These are phyloP conservation scores for Propsilocerus akamusi DNA, from an alignment of 1,140 invertebrate species.

Conservation along the genomic window DNA sequence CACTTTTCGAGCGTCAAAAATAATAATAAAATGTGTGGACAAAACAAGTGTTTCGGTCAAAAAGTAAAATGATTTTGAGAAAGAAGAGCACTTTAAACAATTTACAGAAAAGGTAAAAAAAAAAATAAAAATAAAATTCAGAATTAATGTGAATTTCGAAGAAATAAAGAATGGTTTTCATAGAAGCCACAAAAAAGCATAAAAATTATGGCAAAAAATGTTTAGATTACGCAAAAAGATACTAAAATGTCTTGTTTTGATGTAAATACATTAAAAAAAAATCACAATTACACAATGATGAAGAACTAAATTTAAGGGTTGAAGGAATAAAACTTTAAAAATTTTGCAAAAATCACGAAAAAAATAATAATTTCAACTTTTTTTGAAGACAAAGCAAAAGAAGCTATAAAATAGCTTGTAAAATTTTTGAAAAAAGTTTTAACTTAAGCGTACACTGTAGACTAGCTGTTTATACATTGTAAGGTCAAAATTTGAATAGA, in stretches of 20 bases:
- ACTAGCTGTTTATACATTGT: background rate
- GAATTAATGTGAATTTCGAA: background rate
- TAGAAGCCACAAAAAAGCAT: background rate
- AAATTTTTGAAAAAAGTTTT: background rate
- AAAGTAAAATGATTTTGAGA: conserved; percentile 1
- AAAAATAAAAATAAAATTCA: background rate
- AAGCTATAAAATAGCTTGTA: conserved; percentile 3
- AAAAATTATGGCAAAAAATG: too few relatives aligned
- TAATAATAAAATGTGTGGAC: background rate
- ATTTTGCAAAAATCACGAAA: background rate
- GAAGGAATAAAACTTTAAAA: background rate
- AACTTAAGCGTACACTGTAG: background rate
- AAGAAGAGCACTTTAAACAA: conserved; percentile 2
- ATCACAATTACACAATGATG: background rate
- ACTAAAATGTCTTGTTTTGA: conserved; percentile 3
- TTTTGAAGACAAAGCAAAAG: conserved; percentile 4
- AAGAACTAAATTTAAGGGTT: conserved; percentile 2
- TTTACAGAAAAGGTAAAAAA: background rate
- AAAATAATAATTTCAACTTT: background rate
- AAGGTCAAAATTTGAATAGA: background rate
- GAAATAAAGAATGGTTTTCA: conserved; percentile 1
- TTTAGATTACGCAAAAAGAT: background rate
- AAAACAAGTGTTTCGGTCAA: conserved; percentile 1
- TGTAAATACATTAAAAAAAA: background rate
- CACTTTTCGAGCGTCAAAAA: conserved; percentile 3